Evolutionary conservation across 1,140 invertebrate genomes (phyloP).

Genomic region (Achatina immaculata): DNA sequence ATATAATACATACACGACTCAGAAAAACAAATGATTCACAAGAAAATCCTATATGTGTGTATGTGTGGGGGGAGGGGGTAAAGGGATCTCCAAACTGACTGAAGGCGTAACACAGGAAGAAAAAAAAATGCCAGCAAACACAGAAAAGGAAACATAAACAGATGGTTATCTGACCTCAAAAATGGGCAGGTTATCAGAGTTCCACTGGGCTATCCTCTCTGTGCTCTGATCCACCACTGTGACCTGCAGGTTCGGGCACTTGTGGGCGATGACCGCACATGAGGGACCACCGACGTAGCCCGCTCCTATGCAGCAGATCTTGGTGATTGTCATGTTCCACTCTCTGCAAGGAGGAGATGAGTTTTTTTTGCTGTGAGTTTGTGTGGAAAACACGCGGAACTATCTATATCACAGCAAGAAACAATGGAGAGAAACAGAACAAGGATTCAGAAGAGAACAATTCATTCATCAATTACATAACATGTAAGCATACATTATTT

Average conservation of each 20-base stretch:
- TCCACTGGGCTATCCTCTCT: slow-evolving; percentile 96
- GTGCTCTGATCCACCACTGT: slow-evolving; percentile 95
- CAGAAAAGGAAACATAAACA: background rate
- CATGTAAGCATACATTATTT: no score
- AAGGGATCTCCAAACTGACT: no score
- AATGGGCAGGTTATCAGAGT: slow-evolving; percentile 96
- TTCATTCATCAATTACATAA: no score
- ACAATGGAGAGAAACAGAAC: no score
- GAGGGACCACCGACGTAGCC: slow-evolving; percentile 99
- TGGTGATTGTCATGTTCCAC: slow-evolving; percentile 72
- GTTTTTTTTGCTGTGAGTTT: no score
- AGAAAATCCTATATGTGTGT: background rate
- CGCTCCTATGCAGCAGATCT: slow-evolving; percentile 97
- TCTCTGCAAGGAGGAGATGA: slow-evolving; percentile 38
- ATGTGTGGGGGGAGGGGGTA: no score
- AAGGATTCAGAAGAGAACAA: no score
- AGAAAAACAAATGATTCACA: no score
- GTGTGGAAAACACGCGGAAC: no score
- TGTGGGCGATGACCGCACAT: slow-evolving; percentile 95
- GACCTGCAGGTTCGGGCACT: slow-evolving; percentile 94
- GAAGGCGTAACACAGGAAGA: background rate
- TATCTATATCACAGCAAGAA: no score
- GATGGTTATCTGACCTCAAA: slow-evolving; percentile 83
- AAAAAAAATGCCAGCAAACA: background rate
- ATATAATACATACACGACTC: no score